phyloP scores from a whole-genome alignment of 1,140 invertebrate genomes.

The Dinoponera quadriceps region DNA sequence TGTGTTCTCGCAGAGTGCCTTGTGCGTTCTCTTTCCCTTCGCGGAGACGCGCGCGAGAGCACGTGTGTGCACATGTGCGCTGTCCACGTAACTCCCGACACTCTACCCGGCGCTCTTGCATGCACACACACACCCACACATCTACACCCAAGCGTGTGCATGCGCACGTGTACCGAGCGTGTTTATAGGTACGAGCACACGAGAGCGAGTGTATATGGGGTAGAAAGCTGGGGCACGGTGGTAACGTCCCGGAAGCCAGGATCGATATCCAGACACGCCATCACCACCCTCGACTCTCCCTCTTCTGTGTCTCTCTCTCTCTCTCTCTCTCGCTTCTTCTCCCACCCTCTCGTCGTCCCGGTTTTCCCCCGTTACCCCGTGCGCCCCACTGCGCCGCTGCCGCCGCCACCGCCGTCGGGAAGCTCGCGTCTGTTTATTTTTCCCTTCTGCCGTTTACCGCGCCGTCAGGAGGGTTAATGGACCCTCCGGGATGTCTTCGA shows the following conservation, averaged over 20 bases:
- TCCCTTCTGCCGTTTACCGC: slow-evolving; percentile 41
- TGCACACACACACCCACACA: too few relatives aligned
- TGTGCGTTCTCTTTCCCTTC: slow-evolving; percentile 8
- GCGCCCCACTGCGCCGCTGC: background rate
- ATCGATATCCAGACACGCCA: slow-evolving; percentile 78
- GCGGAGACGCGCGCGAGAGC: background rate
- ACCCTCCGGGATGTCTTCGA: slow-evolving; percentile 66
- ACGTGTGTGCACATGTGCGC: background rate
- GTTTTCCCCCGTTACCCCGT: background rate
- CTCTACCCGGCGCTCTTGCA: slow-evolving; percentile 39
- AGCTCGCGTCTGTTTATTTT: slow-evolving; percentile 66
- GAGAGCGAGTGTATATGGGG: slow-evolving; percentile 43
- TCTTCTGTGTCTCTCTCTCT: slow-evolving; percentile 16
- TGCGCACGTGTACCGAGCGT: slow-evolving; percentile 22
- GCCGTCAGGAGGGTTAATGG: slow-evolving; percentile 68
- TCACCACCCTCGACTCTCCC: slow-evolving; percentile 60
- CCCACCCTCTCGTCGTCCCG: slow-evolving; percentile 2
- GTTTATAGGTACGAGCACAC: slow-evolving; percentile 48
- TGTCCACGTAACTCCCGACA: slow-evolving; percentile 37
- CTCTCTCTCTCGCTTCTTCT: slow-evolving; percentile 1
- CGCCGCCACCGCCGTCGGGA: background rate
- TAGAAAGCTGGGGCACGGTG: slow-evolving; percentile 71
- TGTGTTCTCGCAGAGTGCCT: background rate
- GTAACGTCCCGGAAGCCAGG: slow-evolving; percentile 74
- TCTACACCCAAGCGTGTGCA: background rate